Conservation (phyloP, 2,797 vertebrate species). For the Fundulus diaphanus region DNA sequence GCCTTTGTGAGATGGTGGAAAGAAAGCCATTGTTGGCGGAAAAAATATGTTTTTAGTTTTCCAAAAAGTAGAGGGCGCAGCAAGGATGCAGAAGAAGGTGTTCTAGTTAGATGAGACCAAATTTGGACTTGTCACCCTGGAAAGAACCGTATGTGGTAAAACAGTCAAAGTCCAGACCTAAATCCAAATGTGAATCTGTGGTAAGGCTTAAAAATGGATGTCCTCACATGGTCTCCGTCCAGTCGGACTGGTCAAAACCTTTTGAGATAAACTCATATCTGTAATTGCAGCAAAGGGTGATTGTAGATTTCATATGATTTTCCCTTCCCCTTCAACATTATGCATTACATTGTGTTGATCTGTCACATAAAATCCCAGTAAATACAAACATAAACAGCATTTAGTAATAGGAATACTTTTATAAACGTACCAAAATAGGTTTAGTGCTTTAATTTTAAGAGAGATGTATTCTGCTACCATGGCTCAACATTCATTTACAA, state of each 20-base stretch:
- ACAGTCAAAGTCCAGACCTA: not conserved
- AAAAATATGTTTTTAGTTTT: not conserved
- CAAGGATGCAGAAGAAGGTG: not conserved
- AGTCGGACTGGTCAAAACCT: not conserved
- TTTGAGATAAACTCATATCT: not conserved
- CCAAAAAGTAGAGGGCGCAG: not conserved
- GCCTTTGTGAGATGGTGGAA: not conserved
- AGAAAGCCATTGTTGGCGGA: not conserved
- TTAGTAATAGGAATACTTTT: not conserved
- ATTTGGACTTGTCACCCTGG: not conserved
- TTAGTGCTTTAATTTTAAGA: not conserved
- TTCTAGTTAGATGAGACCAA: not conserved
- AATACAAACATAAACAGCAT: not conserved
- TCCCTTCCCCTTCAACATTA: not conserved
- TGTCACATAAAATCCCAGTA: not conserved
- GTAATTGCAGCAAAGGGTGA: not conserved
- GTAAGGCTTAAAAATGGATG: not conserved
- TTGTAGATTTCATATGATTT: not conserved
- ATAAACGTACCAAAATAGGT: not conserved
- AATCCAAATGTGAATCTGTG: not conserved
- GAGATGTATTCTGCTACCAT: not conserved
- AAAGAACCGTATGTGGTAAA: not conserved
- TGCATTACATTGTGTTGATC: not conserved
- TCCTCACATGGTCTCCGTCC: not conserved
- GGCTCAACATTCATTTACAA: conserved; percentile 21